These are phyloP conservation scores for Caretta caretta DNA, from an alignment of 2,113 vertebrate species.

Conservation along the genomic window DNA sequence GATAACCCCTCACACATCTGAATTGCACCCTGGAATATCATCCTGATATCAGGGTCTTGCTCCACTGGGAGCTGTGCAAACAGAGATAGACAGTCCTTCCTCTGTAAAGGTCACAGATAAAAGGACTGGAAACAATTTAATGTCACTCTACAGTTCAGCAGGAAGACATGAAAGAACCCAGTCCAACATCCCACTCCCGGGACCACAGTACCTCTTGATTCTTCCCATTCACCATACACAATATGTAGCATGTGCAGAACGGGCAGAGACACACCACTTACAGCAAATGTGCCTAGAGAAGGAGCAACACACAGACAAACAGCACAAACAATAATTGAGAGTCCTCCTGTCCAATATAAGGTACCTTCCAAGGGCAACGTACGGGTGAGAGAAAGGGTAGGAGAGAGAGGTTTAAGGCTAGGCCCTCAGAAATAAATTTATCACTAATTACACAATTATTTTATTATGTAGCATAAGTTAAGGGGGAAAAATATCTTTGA, in stretches of 20 bases:
- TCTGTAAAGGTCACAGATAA: not conserved
- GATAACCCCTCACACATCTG: not conserved
- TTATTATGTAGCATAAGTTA: conserved; percentile 27
- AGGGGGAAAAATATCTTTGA: conserved; percentile 24
- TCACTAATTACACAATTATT: conserved; percentile 37
- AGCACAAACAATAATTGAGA: not conserved
- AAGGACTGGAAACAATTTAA: not conserved
- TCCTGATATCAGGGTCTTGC: not conserved
- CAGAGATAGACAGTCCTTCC: not conserved
- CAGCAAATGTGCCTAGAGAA: not conserved
- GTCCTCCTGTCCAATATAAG: not conserved
- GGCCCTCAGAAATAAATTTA: not conserved
- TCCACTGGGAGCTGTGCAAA: not conserved
- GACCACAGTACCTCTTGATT: not conserved
- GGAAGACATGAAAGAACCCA: not conserved
- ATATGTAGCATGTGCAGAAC: not conserved
- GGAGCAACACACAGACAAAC: not conserved
- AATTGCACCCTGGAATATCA: not conserved
- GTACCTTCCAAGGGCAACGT: not conserved
- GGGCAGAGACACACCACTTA: not conserved
- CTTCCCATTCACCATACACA: not conserved
- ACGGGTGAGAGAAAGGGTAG: not conserved
- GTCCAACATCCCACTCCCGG: not conserved
- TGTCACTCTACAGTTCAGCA: not conserved
- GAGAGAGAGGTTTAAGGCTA: not conserved